These are phyloP conservation scores for Agrenia bidenticulata DNA, from an alignment of 2,888 invertebrate genomes.

Conservation along the genomic window DNA sequence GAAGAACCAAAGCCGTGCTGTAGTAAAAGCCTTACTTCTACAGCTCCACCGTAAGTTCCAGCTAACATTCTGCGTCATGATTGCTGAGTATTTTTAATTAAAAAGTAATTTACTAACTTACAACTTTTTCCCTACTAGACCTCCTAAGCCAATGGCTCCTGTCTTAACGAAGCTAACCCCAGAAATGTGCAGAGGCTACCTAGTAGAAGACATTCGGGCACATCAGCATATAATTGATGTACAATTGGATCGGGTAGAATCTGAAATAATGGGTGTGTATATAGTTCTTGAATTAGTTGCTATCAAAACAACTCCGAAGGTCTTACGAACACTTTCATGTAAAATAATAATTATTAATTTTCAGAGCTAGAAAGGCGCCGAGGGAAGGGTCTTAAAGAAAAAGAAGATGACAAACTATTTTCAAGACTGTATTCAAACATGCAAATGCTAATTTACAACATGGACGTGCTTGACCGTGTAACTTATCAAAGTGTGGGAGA, in stretches of 20 bases:
- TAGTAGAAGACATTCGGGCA: constrained; percentile 74
- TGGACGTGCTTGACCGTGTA: constrained; percentile 1
- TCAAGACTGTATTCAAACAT: constrained; percentile 10
- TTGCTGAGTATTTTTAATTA: no score
- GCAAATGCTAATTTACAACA: constrained; percentile 10
- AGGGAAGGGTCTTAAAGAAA: constrained; percentile 13
- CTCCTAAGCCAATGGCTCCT: constrained; percentile 4
- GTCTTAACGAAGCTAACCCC: constrained; percentile 54
- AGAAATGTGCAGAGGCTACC: constrained; percentile 71
- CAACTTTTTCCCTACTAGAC: neutral
- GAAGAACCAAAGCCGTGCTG: constrained; percentile 15
- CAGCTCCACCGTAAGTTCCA: neutral
- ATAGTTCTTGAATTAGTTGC: no score
- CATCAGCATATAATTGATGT: constrained; percentile 72
- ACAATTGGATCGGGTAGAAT: constrained; percentile 71
- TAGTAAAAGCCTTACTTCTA: constrained; percentile 11
- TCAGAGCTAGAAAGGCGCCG: constrained; percentile 20
- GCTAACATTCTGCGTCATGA: no score
- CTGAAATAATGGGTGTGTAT: constrained; percentile 67
- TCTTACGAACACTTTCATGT: neutral
- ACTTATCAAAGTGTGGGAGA: neutral
- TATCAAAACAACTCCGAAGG: neutral
- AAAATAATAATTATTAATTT: no score
- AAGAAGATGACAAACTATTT: constrained; percentile 6
- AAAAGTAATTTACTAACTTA: no score